A percentile compares a stretch with the other conserved stretches of the same genome.
Evolutionary conservation across 1,140 invertebrate genomes (phyloP).

Genomic region (Ooceraea biroi): DNA sequence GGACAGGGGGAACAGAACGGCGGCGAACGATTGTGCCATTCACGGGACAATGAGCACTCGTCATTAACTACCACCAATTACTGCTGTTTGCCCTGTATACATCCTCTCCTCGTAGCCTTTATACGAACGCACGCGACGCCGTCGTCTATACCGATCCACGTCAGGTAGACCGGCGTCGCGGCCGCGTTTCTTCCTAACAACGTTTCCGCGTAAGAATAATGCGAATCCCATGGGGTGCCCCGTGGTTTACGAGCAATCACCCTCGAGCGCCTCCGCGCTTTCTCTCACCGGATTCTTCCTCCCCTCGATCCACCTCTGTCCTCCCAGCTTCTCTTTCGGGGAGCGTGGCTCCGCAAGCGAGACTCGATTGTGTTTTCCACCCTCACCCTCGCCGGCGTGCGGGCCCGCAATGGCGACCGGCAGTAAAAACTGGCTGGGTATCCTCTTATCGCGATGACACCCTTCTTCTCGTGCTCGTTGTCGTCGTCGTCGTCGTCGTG

Average conservation of each 20-base stretch:
- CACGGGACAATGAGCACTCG: not conserved
- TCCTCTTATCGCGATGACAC: slow-evolving; percentile 54
- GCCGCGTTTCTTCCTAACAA: slow-evolving; percentile 64
- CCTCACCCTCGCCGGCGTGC: not conserved
- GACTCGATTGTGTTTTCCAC: slow-evolving; percentile 64
- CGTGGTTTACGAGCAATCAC: slow-evolving; percentile 59
- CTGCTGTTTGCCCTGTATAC: slow-evolving; percentile 17
- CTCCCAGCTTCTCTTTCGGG: slow-evolving; percentile 13
- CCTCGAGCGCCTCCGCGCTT: not conserved
- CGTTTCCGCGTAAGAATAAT: slow-evolving; percentile 69
- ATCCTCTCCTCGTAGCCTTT: too few relatives aligned
- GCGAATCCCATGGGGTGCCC: slow-evolving; percentile 67
- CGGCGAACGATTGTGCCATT: slow-evolving; percentile 14
- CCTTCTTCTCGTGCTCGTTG: not conserved
- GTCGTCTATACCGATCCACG: too few relatives aligned
- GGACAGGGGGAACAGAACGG: not conserved
- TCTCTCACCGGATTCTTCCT: not conserved
- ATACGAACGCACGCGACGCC: too few relatives aligned
- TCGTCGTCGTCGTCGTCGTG: slow-evolving; percentile 2
- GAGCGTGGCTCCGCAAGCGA: slow-evolving; percentile 40
- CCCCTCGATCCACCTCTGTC: too few relatives aligned
- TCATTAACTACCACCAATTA: slow-evolving; percentile 54
- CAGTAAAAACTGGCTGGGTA: slow-evolving; percentile 42
- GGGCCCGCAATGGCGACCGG: not conserved
- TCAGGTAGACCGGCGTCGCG: too few relatives aligned